Base-by-base conservation (phyloP, 1,140 invertebrate species). In the Ganaspis sp. region DNA sequence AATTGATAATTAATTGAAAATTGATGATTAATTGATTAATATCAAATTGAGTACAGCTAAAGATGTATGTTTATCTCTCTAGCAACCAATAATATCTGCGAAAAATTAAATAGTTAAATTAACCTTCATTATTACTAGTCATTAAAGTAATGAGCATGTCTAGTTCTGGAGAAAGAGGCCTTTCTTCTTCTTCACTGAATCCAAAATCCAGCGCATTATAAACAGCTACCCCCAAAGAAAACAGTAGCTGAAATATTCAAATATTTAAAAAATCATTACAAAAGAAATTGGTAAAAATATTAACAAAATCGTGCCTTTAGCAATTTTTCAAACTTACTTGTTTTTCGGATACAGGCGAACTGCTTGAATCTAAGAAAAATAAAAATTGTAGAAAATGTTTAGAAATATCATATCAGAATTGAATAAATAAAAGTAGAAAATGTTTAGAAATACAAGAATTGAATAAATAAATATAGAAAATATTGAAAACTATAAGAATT, bases 191-290 rank as follows among this genome's bases (percentile, higher is more conserved):
- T 81, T 95, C 94, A 64, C 93, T 92, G 85, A 97, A 90, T 78
- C 96, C 95, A 92, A 95, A 97, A 90, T 98, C 97, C 84, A 98
- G 91, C n/a, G 97, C 96, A 77, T 94, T 93, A 91, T 96, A 98
- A 74, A 98, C 94, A 74, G 96, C 93, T 75, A 96, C 90, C 6
- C 96, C 97, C 84, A 98, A 87, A 77, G 95, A 95, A 75, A 94
- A 93, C 75, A 97, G 93, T 81, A 97, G 90, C 96, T 97, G 38
- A 49, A 80, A 81, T 37, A 49, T 1, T 69, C 1, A 15, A 73
- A 92, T n/a, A n/a, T n/a, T n/a, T n/a, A n/a, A n/a, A n/a, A n/a
- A n/a, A n/a, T n/a, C n/a, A n/a, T n/a, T n/a, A n/a, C n/a, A n/a
- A n/a, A n/a, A n/a, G n/a, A 4, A 94, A 93, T 42, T 79, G 11